Base-by-base conservation (phyloP, 30 jellyfish, hydroid and myxozoan species). In the Hydractinia echinata region DNA sequence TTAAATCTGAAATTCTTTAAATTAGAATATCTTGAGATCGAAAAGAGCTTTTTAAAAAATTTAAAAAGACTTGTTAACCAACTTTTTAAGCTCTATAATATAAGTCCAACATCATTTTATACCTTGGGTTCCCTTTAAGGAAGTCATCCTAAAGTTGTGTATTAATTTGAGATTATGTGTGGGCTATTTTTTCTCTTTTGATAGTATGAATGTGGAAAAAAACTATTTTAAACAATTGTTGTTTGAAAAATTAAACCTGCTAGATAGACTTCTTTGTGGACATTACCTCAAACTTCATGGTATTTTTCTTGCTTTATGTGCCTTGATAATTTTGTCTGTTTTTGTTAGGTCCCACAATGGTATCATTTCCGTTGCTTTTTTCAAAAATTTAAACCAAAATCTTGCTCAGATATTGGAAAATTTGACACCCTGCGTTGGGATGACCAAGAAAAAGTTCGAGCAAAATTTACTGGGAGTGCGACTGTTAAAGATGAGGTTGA, bases 391-490 rank as follows among this genome's bases (percentile, higher is more conserved):
- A 91, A 86, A 53, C 86, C 93, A 20, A 72, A 55, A 53, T 62
- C 19, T 4, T 10, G 56, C 5, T 7, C 80, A 11, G 97, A 91
- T 7, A 77, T 91, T 52, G 88, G 83, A 4, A 94, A 94, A 6
- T 60, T 91, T 78, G 96, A 83, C 54, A 76, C 76, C 7, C 66
- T 91, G 77, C 88, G 97, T 4, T 91, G 97, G 97, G 96, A 90
- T 10, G 97, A 90, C 66, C 95, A 81, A 76, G 89, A 90, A 70
- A 86, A 77, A 56, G 51, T 90, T 61, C 82, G 80, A 72, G 72
- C 30, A 13, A 67, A 77, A 44, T 58, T 90, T 55, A 48, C 71
- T 39, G 72, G 81, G 16, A 66, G 64, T 76, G 84, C 66, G 8
- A 60, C 87, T 61, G 55, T 84, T 14, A 61, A 80, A 56, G 95